Conservation (phyloP, 2,113 vertebrate species). For the Orcinus orca region DNA sequence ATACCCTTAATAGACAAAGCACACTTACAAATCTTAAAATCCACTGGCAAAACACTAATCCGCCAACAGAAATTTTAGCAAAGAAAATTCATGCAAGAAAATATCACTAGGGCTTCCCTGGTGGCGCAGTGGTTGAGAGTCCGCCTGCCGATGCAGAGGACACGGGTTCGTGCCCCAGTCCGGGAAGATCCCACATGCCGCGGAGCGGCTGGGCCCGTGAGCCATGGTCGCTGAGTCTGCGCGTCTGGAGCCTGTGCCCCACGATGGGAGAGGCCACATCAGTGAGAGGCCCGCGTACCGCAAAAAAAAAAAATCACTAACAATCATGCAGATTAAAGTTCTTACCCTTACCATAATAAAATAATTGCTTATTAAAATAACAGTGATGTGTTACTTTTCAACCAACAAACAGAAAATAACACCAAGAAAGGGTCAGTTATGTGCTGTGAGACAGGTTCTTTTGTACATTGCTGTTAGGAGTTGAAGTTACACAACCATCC, state of each 20-base stretch:
- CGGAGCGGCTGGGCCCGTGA: too few species aligned
- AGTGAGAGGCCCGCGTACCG: too few species aligned
- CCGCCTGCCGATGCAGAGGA: too few species aligned
- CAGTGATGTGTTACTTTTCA: neutral
- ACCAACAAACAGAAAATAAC: conserved; percentile 2
- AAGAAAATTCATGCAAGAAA: conserved; percentile 31
- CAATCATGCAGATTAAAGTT: neutral
- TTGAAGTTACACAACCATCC: neutral
- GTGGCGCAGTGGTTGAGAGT: too few species aligned
- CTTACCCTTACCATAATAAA: neutral
- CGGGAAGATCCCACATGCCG: too few species aligned
- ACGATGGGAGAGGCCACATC: too few species aligned
- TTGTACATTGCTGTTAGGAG: neutral
- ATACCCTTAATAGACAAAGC: neutral
- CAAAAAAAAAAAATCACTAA: neutral
- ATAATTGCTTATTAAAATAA: conserved; percentile 24
- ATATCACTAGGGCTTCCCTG: neutral
- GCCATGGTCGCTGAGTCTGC: too few species aligned
- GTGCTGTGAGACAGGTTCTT: neutral
- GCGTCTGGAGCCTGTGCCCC: too few species aligned
- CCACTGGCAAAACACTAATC: neutral
- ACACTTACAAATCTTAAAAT: neutral
- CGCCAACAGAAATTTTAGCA: neutral
- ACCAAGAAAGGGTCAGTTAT: neutral
- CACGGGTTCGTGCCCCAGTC: too few species aligned